Conservation (phyloP, 2,113 vertebrate species). For the Mola mola region DNA sequence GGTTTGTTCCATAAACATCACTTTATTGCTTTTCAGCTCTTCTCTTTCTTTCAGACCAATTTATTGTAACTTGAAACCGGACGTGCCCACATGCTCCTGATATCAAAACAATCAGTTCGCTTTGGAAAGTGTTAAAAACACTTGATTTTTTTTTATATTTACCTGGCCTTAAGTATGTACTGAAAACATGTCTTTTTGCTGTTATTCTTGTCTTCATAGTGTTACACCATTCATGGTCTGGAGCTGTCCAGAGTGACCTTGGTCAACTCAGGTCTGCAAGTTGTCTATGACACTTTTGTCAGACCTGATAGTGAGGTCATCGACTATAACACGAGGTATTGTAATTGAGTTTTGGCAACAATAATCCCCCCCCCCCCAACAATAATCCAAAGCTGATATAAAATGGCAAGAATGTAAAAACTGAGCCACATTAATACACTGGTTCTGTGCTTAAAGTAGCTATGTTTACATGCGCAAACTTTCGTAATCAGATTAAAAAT, state of each 20-base stretch:
- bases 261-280: constrained; percentile 79
- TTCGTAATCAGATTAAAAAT: too few species aligned
- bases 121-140: too few species aligned
- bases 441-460: neutral
- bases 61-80: too few species aligned
- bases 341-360: neutral
- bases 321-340: constrained; percentile 86
- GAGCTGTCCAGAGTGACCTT: constrained; percentile 84
- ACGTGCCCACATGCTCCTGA: too few species aligned
- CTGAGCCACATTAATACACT: neutral
- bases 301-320: constrained; percentile 82
- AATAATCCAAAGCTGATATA: neutral
- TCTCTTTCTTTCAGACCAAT: too few species aligned
- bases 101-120: too few species aligned
- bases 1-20: too few species aligned
- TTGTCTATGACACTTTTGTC: constrained; percentile 84
- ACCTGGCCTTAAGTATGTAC: neutral
- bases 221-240: constrained; percentile 83
- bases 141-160: constrained; percentile 1
- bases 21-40: too few species aligned
- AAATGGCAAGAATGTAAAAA: neutral
- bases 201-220: constrained; percentile 63
- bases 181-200: neutral
- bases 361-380: neutral
- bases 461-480: too few species aligned